phyloP scores from a whole-genome alignment of 2,888 invertebrate species.

The Papilio protenor region DNA sequence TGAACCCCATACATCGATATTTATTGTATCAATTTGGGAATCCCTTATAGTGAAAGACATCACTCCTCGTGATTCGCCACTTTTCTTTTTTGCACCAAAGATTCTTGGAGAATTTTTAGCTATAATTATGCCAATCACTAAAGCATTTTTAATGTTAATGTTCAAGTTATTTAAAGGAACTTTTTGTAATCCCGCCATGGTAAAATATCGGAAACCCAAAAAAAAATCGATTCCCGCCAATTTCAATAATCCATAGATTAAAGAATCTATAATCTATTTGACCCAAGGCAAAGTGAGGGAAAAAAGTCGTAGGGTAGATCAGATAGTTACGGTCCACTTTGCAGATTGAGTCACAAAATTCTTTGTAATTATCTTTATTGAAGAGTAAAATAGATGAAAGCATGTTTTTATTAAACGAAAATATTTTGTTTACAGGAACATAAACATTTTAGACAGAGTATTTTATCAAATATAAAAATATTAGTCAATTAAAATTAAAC shows the following conservation, averaged over 20 bases:
- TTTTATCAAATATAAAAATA: too few species aligned
- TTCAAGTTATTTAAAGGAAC: constrained; percentile 72
- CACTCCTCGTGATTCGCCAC: constrained; percentile 86
- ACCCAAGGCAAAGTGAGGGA: not conserved
- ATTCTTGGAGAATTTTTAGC: constrained; percentile 86
- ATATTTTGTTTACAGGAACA: too few species aligned
- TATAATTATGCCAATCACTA: constrained; percentile 85
- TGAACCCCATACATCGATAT: constrained; percentile 90
- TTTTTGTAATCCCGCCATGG: constrained; percentile 79
- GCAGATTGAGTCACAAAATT: too few species aligned
- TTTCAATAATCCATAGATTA: not conserved
- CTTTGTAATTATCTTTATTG: too few species aligned
- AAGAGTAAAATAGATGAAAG: too few species aligned
- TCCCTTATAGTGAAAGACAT: constrained; percentile 91
- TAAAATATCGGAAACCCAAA: constrained; percentile 26
- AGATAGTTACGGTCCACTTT: too few species aligned
- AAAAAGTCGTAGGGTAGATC: too few species aligned
- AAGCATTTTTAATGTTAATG: constrained; percentile 72
- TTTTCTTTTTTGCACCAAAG: constrained; percentile 79
- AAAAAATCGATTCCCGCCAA: constrained; percentile 2
- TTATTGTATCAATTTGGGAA: constrained; percentile 88
- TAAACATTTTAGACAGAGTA: too few species aligned
- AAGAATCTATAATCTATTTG: not conserved
- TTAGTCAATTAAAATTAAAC: too few species aligned
- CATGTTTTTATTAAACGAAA: too few species aligned